These are phyloP conservation scores for Uromys caudimaculatus DNA, from an alignment of 2,797 vertebrate genomes.

Conservation along the genomic window DNA sequence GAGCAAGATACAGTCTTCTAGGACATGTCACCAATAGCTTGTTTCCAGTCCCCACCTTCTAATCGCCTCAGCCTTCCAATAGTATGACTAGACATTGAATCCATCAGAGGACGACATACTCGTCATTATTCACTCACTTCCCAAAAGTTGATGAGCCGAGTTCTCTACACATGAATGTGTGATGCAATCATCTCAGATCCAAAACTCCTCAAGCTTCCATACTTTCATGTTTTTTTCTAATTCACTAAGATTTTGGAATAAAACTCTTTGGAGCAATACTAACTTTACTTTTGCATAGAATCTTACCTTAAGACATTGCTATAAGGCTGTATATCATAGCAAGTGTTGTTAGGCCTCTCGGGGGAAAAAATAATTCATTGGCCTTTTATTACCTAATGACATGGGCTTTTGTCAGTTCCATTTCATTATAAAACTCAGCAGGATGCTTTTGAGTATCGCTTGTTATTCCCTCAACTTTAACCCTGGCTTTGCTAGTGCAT, in stretches of 20 bases:
- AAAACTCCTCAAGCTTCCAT: neutral
- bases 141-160: neutral
- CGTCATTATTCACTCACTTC: neutral
- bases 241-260: constrained; percentile 9
- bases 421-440: constrained; percentile 48
- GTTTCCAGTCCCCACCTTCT: neutral
- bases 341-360: neutral
- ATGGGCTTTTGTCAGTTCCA: neutral
- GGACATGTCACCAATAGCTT: neutral
- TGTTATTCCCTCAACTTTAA: constrained; percentile 14
- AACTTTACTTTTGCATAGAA: neutral
- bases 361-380: neutral
- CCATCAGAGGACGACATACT: neutral
- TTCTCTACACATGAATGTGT: neutral
- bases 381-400: neutral
- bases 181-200: neutral
- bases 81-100: neutral
- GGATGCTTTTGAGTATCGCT: neutral
- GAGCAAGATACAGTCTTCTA: neutral
- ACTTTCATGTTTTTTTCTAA: neutral
- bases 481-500: neutral
- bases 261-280: neutral
- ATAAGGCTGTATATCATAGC: neutral
- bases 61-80: neutral
- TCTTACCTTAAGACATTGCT: neutral